Evolutionary conservation across 2,113 vertebrate genomes (phyloP), one percentile per base, ranked within the genome.

Genomic region (Dendropsophus ebraccatus): DNA sequence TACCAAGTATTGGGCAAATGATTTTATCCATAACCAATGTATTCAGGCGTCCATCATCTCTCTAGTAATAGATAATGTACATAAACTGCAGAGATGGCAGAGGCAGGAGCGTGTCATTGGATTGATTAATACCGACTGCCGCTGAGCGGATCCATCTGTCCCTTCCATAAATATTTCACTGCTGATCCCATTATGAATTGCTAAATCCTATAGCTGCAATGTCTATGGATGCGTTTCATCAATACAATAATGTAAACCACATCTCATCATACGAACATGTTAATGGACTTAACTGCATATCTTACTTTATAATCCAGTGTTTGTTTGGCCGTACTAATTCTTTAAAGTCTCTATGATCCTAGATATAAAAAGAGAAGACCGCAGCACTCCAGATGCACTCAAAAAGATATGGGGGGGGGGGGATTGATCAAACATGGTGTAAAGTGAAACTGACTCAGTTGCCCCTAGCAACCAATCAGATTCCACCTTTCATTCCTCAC

Each of bases 61-160:
- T 79, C 58, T 35, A 21, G 35, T 56, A 32, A 56, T 49, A 56
- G 28, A 52, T 21, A 30, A 78, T 54, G 35, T 32, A 78, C 32
- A 21, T 35, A n/a, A 23, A 23, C 10, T 56, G 13, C 12, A 56
- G n/a, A 52, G 21, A 37, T 23, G 32, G 30, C 17, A 13, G 76
- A 50, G 25, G 73, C 73, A 50, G 13, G 35, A 56, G 19, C 30
- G 41, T 37, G 35, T 41, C 19, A 23, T 32, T 78, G 50, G 30
- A 32, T 56, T 79, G 50, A 79, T 79, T 54, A 32, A 52, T 54
- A 54, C 49, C 17, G 10, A 52, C 28, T 54, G 50, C 3, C 54
- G 52, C n/a, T 37, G 32, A 79, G 32, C 30, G 56, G 76, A 79
- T 79, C 76, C 76, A 79, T 56, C 52, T 79, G 76, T 79, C 30